Evolutionary conservation across 2,888 invertebrate species (phyloP), one percentile per base, ranked within the genome.

Genomic region (Actias luna): DNA sequence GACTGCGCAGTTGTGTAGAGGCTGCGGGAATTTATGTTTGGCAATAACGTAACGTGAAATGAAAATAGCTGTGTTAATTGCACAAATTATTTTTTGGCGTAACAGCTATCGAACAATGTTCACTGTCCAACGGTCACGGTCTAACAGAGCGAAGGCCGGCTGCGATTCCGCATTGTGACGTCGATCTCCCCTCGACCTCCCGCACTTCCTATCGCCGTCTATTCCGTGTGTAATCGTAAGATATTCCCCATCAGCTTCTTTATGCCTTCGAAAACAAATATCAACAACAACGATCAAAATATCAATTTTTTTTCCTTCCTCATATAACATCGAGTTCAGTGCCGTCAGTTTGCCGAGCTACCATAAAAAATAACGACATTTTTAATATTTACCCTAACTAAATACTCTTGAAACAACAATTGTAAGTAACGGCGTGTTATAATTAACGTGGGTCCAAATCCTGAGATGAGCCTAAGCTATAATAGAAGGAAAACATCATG

Each of bases 141-240:
- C 65, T 67, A 64, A 33, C 57, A 25, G 64, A 63, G 61, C 68
- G 67, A 67, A 77, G 80, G 83, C 71, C 79, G 68, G 65, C 69
- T 61, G 68, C 67, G 63, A 81, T 87, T 88, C 87, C 87, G 87
- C 78, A 63, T 79, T 65, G 69, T 82, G 82, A 84, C 84, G 82
- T 80, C 69, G 68, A 65, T 61, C 66, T 70, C 69, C 70, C 72
- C 72, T 67, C 73, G 74, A 74, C 76, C 77, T 78, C 63, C 65
- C 67, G 52, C 70, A 74, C 82, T 88, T 88, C 88, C 89, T 89
- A 72, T 69, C 69, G 63, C 69, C 71, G 65, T 69, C 70, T 65
- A 67, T 75, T 75, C 72, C 69, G 70, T 65, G 64, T 61, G 46
- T 42, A 27, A 22, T 59, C 33, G 35, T 22, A 25, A 25, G 12